These are phyloP conservation scores for Campylomormyrus tamandua DNA, from an alignment of 2,113 vertebrate genomes.

Conservation along the genomic window DNA sequence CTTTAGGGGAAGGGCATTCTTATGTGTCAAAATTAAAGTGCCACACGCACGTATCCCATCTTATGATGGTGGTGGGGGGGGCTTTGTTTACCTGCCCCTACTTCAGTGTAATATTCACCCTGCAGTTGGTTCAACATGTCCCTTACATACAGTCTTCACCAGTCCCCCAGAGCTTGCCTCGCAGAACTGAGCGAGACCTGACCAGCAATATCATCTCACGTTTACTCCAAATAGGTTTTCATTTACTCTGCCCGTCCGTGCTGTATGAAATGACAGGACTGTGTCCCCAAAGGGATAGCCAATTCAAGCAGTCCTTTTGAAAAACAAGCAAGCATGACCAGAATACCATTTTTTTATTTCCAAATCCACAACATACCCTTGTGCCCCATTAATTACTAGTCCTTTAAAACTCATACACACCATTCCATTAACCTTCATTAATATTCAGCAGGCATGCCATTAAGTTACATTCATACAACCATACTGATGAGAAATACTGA, in stretches of 20 bases:
- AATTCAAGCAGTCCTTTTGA: slow-evolving; percentile 40
- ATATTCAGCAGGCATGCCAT: not conserved
- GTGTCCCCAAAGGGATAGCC: slow-evolving; percentile 36
- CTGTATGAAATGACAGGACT: slow-evolving; percentile 15
- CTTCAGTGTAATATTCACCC: slow-evolving; percentile 30
- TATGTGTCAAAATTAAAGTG: no score
- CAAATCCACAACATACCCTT: not conserved
- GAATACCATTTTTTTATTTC: not conserved
- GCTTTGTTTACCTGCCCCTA: slow-evolving; percentile 35
- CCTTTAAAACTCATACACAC: not conserved
- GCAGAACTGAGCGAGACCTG: slow-evolving; percentile 33
- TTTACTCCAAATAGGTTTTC: slow-evolving; percentile 45
- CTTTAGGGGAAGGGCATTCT: no score
- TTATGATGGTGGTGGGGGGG: not conserved
- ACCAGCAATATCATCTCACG: slow-evolving; percentile 48
- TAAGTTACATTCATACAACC: not conserved
- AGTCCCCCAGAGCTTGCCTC: slow-evolving; percentile 33
- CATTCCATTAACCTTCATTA: not conserved
- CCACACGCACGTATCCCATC: not conserved
- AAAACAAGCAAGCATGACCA: not conserved
- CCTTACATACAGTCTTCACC: slow-evolving; percentile 53
- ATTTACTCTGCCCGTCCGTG: slow-evolving; percentile 28
- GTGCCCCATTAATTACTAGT: not conserved
- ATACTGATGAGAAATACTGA: slow-evolving; percentile 40
- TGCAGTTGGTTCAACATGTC: slow-evolving; percentile 22